Base-by-base conservation (phyloP, 2,888 invertebrate genomes). In the Patella ulyssiponensis region DNA sequence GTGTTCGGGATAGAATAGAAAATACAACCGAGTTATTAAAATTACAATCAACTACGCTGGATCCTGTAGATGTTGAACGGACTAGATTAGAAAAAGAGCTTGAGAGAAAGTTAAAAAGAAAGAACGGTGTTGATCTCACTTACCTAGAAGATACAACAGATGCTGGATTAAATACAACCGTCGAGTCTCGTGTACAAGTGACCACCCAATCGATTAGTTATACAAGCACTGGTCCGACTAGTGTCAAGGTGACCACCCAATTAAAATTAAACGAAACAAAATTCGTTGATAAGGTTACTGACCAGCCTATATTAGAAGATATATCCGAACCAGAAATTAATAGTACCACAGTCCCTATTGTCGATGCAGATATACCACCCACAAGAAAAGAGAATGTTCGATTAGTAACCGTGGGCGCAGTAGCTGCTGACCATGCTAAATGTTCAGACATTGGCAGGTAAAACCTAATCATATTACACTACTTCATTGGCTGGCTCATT, bases 391-490 rank as follows among this genome's bases (percentile, higher is more conserved):
- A 15, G 11, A 9, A n/a, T 4, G 20, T 23, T 52, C 54, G 56
- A 44, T 71, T 64, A 12, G n/a, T 73, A 12, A 74, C 73, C 20
- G 76, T 79, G 0, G 87, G 85, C 0, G 87, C 82, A 0, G 87
- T 87, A 20, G 87, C 84, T 27, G 82, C 84, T 33, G 86, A 86
- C 64, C 83, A 86, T 69, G 84, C 84, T 44, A 81, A 79, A 0
- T 87, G 87, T 69, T 86, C 87, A 4, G 78, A 84, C 14, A 82
- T 86, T 51, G 87, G 87, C 44, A 82, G 85, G 87, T 86, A 78
- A 44, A 78, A 44, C 51, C 33, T 15, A 27, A n/a, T 51, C 44
- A 51, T 54, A 17, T 44, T 44, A 44, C 7, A 9, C 9, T 44
- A 44, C 44, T 44, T 5, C 33, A 33, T 1, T 44, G 44, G 1